Conservation (phyloP, 2,888 invertebrate species). For the Drosophila mettleri region DNA sequence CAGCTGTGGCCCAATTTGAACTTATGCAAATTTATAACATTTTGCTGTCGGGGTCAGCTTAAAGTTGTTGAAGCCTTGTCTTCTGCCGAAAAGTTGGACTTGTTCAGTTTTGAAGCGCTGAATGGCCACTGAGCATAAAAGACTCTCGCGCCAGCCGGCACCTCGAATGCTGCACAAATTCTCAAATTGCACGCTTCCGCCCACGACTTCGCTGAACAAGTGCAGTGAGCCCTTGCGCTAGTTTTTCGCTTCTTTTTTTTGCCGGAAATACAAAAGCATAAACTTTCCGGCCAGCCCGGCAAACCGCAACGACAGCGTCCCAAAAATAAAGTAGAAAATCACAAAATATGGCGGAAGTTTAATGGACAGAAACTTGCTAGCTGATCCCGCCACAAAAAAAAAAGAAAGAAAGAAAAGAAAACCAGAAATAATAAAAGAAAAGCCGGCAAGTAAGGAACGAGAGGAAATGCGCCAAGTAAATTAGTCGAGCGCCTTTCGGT, state of each 20-base stretch:
- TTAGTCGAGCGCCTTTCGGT: conserved; percentile 54
- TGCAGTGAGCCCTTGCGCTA: conserved; percentile 37
- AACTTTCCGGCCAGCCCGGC: conserved; percentile 73
- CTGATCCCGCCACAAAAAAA: conserved; percentile 44
- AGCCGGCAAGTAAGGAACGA: not conserved
- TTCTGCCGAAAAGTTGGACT: conserved; percentile 58
- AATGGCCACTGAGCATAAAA: conserved; percentile 35
- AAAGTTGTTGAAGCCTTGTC: conserved; percentile 37
- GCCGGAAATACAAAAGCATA: conserved; percentile 80
- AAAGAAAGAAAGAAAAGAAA: not conserved
- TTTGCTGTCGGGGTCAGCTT: conserved; percentile 39
- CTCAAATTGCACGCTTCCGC: conserved; percentile 77
- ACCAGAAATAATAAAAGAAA: no score
- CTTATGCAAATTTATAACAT: conserved; percentile 63
- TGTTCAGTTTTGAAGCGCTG: conserved; percentile 53
- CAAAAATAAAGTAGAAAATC: conserved; percentile 65
- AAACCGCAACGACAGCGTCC: conserved; percentile 46
- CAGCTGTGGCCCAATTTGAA: conserved; percentile 32
- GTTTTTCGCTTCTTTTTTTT: no score
- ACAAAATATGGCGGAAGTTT: conserved; percentile 76
- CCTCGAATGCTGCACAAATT: conserved; percentile 64
- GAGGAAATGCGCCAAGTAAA: conserved; percentile 69
- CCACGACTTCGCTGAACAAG: conserved; percentile 16
- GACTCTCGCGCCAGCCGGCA: conserved; percentile 29
- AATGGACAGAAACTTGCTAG: conserved; percentile 77